phyloP scores from a whole-genome alignment of 2,888 invertebrate species.

The Deilephila porcellus region DNA sequence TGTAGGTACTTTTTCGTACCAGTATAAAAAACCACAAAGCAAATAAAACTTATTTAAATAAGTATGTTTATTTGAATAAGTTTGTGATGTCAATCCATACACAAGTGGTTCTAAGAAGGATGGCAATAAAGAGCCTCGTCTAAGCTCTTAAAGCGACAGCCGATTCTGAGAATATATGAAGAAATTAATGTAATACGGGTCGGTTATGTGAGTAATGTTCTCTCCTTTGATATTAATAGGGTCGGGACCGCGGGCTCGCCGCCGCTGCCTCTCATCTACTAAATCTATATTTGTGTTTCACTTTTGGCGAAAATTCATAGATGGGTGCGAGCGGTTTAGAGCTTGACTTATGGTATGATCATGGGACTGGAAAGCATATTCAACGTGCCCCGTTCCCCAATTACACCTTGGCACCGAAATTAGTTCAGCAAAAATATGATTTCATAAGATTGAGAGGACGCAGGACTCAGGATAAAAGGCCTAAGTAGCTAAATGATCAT shows the following conservation, averaged over 20 bases:
- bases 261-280: background rate
- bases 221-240: conserved; percentile 6
- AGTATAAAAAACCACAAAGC: no score
- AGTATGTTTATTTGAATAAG: no score
- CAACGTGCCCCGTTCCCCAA: no score
- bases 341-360: background rate
- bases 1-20: no score
- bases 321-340: background rate
- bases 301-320: background rate
- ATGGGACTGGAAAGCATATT: background rate
- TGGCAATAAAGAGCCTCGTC: background rate
- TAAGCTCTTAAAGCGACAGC: background rate
- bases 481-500: no score
- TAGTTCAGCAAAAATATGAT: no score
- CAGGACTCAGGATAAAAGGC: no score
- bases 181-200: conserved; percentile 3
- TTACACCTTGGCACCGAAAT: no score
- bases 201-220: conserved; percentile 2
- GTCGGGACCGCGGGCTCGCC: background rate
- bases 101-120: background rate
- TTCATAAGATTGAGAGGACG: no score
- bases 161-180: conserved; percentile 2
- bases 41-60: no score
- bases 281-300: background rate
- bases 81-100: no score